Conservation (phyloP, 2,113 vertebrate genomes). For the Elaphurus davidianus region DNA sequence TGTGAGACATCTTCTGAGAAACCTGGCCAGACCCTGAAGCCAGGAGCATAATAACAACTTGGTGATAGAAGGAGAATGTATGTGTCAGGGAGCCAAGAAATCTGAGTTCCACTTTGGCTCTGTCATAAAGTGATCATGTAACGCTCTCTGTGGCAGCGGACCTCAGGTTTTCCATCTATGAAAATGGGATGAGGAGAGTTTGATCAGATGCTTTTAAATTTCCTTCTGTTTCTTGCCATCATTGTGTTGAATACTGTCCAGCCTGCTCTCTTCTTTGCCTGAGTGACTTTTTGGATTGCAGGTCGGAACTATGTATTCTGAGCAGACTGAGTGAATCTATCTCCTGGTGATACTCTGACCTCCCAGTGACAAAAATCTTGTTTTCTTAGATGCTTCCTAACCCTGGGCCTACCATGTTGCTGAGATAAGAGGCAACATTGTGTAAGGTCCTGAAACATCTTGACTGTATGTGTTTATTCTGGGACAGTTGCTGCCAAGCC, state of each 20-base stretch:
- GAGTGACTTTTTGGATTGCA: neutral
- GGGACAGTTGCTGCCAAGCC: neutral
- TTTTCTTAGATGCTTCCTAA: neutral
- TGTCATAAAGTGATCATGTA: neutral
- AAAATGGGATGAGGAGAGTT: neutral
- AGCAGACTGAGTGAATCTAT: neutral
- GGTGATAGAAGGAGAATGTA: neutral
- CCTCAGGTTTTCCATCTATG: neutral
- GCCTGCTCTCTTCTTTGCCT: neutral
- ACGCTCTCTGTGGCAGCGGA: neutral
- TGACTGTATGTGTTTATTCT: neutral
- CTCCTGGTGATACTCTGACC: neutral
- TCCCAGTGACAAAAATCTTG: neutral
- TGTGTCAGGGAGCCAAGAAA: neutral
- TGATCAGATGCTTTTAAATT: neutral
- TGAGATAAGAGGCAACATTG: neutral
- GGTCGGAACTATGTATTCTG: neutral
- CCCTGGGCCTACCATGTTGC: neutral
- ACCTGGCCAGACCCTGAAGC: neutral
- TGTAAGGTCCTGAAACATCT: neutral
- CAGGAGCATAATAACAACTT: neutral
- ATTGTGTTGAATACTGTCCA: accelerated
- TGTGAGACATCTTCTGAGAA: neutral
- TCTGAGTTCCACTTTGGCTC: neutral
- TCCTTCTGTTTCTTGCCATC: neutral